Conservation (phyloP, 1,140 invertebrate genomes). For the Zaprionus camerounensis region DNA sequence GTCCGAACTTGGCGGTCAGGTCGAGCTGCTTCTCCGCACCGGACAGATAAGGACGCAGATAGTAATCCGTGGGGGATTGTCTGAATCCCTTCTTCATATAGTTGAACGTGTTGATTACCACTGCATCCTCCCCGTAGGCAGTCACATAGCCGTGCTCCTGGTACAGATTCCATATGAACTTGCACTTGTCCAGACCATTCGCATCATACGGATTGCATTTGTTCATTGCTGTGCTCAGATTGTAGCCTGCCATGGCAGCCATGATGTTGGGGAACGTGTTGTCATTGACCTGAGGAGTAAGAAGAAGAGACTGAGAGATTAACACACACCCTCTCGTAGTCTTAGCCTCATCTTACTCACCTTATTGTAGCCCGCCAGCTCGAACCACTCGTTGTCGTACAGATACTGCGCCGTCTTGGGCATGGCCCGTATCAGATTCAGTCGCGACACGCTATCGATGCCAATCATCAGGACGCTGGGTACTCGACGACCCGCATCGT, state of each 20-base stretch:
- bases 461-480: slow-evolving; percentile 89
- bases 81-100: slow-evolving; percentile 92
- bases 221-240: slow-evolving; percentile 83
- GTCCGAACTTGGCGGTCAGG: slow-evolving; percentile 73
- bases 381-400: slow-evolving; percentile 85
- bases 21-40: slow-evolving; percentile 87
- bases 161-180: slow-evolving; percentile 92
- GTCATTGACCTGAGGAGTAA: slow-evolving; percentile 86
- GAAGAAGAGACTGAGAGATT: slow-evolving; percentile 2
- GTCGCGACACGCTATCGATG: slow-evolving; percentile 92
- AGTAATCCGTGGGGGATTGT: slow-evolving; percentile 92
- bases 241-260: slow-evolving; percentile 89
- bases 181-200: slow-evolving; percentile 87
- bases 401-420: slow-evolving; percentile 89
- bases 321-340: neutral
- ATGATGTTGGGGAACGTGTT: slow-evolving; percentile 94
- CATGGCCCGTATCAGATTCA: slow-evolving; percentile 91
- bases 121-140: slow-evolving; percentile 91
- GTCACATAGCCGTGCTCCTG: slow-evolving; percentile 90
- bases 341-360: slow-evolving; percentile 51
- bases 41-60: slow-evolving; percentile 90
- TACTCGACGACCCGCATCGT: slow-evolving; percentile 25
- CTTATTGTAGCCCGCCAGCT: slow-evolving; percentile 85
- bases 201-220: slow-evolving; percentile 85
- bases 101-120: slow-evolving; percentile 91